Evolutionary conservation across 2,888 invertebrate genomes (phyloP).

Genomic region (Sarcophaga variegata): DNA sequence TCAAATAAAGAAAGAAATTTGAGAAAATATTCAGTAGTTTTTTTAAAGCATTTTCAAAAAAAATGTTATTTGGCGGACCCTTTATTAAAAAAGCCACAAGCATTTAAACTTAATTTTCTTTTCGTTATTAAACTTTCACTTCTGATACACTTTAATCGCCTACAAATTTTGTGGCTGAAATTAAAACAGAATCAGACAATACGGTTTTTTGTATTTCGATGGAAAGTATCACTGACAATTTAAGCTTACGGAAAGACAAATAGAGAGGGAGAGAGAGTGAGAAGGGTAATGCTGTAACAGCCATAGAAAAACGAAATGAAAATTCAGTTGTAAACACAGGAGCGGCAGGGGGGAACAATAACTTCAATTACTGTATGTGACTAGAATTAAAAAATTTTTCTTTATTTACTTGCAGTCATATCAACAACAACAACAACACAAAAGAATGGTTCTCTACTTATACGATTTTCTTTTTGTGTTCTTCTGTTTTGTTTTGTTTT

Average conservation of each 20-base stretch:
- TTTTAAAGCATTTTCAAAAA: too few relatives aligned
- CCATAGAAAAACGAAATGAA: not conserved
- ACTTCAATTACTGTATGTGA: slow-evolving; percentile 65
- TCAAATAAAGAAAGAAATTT: too few relatives aligned
- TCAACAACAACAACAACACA: not conserved
- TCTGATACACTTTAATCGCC: slow-evolving; percentile 5
- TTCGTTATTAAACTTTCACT: slow-evolving; percentile 49
- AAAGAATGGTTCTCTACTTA: too few relatives aligned
- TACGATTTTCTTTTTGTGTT: not conserved
- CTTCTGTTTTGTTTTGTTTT: slow-evolving; percentile 14
- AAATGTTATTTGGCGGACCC: too few relatives aligned
- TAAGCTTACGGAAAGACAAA: not conserved
- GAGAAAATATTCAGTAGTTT: too few relatives aligned
- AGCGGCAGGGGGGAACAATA: not conserved
- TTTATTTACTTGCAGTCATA: slow-evolving; percentile 48
- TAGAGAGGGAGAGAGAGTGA: too few relatives aligned
- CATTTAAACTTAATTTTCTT: slow-evolving; percentile 44
- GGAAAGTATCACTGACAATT: slow-evolving; percentile 16
- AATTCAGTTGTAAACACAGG: not conserved
- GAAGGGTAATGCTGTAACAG: not conserved
- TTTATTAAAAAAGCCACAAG: slow-evolving; percentile 32
- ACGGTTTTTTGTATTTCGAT: not conserved
- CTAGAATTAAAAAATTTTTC: slow-evolving; percentile 61
- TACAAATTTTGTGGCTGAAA: slow-evolving; percentile 21
- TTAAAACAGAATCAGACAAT: slow-evolving; percentile 16